A percentile compares a stretch with the other conserved stretches of the same genome.
Conservation (phyloP, 2,888 invertebrate genomes). For the Andrena hattorfiana region DNA sequence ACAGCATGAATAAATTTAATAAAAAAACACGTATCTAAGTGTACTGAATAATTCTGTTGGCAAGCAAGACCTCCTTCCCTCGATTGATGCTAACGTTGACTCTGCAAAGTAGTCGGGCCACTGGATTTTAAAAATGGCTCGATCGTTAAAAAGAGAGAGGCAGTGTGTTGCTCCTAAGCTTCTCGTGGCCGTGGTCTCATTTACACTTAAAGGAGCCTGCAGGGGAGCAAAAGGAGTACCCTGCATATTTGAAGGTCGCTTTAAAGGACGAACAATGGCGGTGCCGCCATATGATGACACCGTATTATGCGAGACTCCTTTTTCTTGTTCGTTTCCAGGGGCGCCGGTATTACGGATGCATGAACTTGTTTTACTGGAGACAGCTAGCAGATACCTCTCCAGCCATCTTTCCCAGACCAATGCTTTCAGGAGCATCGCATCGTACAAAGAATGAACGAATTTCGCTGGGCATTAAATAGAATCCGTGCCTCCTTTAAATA, state of each 20-base stretch:
- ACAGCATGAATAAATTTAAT: background rate
- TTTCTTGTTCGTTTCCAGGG: conserved; percentile 40
- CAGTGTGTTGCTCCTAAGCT: conserved; percentile 21
- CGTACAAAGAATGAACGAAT: conserved; percentile 18
- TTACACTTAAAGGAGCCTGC: conserved; percentile 52
- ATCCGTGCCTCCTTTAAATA: conserved; percentile 14
- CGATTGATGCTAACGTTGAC: conserved; percentile 10
- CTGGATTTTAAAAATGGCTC: conserved; percentile 21
- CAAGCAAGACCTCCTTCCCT: background rate
- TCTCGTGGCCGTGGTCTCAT: conserved; percentile 31
- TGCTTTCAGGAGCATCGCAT: conserved; percentile 1
- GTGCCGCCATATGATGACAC: conserved; percentile 43
- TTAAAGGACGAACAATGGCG: conserved; percentile 57
- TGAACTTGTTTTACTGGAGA: conserved; percentile 44
- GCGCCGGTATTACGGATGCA: conserved; percentile 47
- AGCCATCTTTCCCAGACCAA: conserved; percentile 34
- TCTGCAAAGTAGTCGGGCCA: conserved; percentile 8
- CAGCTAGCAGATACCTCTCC: conserved; percentile 6
- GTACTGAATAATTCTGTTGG: background rate
- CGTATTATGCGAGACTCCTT: conserved; percentile 43
- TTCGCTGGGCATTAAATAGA: conserved; percentile 21
- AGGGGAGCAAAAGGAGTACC: conserved; percentile 43
- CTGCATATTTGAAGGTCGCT: conserved; percentile 45
- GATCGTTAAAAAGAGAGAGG: conserved; percentile 17
- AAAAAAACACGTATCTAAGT: background rate